Conservation (phyloP, 2,888 invertebrate genomes). For the Trichopria drosophilae region DNA sequence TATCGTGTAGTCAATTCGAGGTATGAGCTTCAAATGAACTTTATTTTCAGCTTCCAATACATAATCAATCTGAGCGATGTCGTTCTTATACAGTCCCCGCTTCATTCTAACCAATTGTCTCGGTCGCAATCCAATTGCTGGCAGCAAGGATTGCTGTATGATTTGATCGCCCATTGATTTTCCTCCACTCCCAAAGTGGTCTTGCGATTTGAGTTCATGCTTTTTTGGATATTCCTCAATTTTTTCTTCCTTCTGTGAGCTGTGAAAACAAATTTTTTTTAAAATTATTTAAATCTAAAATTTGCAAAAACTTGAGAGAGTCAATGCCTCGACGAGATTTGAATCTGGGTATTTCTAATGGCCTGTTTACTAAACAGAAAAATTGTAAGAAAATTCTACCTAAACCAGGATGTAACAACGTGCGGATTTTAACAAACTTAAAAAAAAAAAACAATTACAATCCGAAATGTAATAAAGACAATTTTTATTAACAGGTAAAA, state of each 20-base stretch:
- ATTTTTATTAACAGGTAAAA: too few relatives aligned
- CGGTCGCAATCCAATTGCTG: conserved; percentile 62
- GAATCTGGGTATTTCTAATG: too few relatives aligned
- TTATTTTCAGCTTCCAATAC: conserved; percentile 66
- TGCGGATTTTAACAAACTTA: too few relatives aligned
- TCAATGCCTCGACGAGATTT: too few relatives aligned
- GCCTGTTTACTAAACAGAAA: too few relatives aligned
- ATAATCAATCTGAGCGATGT: conserved; percentile 64
- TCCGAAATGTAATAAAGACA: too few relatives aligned
- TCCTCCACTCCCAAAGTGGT: conserved; percentile 28
- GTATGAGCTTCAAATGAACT: conserved; percentile 64
- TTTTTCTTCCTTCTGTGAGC: conserved; percentile 91
- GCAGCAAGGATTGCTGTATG: conserved; percentile 64
- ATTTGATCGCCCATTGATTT: conserved; percentile 64
- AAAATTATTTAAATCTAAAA: too few relatives aligned
- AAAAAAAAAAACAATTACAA: too few relatives aligned
- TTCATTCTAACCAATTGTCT: conserved; percentile 66
- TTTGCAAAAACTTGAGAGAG: too few relatives aligned
- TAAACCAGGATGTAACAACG: too few relatives aligned
- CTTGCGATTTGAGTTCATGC: conserved; percentile 66
- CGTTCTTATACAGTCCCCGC: conserved; percentile 61
- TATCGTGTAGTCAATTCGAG: conserved; percentile 65
- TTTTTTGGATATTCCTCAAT: conserved; percentile 93
- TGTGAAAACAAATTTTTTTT: too few relatives aligned
- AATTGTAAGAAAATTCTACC: too few relatives aligned